These are phyloP conservation scores for Intellagama lesueurii DNA, from an alignment of 2,797 vertebrate genomes.

Conservation along the genomic window DNA sequence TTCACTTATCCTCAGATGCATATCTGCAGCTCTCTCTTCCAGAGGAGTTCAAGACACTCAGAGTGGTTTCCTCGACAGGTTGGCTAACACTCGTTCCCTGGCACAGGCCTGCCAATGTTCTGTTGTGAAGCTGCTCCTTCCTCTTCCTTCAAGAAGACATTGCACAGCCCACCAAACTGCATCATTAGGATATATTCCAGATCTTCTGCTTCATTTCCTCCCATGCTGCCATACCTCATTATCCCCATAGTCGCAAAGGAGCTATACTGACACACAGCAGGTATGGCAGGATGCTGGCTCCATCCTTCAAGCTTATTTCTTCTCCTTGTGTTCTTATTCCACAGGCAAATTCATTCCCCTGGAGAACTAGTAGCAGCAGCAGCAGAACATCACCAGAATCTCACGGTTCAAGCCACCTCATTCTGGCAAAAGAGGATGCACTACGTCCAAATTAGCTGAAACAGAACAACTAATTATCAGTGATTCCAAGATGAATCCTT, in stretches of 20 bases:
- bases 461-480: not conserved
- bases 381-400: rapidly evolving
- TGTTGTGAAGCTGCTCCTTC: not conserved
- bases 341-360: not conserved
- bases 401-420: not conserved
- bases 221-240: not conserved
- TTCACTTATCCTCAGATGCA: not conserved
- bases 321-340: not conserved
- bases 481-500: not conserved
- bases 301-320: not conserved
- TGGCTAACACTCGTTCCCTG: not conserved
- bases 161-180: not conserved
- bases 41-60: not conserved
- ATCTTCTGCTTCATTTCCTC: not conserved
- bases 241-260: conserved; percentile 9
- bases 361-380: not conserved
- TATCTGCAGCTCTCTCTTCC: no score
- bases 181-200: not conserved
- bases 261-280: not conserved
- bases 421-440: not conserved
- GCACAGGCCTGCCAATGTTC: not conserved
- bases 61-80: not conserved
- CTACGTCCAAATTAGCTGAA: not conserved
- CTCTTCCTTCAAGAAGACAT: not conserved
- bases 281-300: not conserved